Percentiles rank a stretch among this genome's conserved stretches.
phyloP scores from a whole-genome alignment of 2,888 invertebrate species.

The Ligdia adustata region DNA sequence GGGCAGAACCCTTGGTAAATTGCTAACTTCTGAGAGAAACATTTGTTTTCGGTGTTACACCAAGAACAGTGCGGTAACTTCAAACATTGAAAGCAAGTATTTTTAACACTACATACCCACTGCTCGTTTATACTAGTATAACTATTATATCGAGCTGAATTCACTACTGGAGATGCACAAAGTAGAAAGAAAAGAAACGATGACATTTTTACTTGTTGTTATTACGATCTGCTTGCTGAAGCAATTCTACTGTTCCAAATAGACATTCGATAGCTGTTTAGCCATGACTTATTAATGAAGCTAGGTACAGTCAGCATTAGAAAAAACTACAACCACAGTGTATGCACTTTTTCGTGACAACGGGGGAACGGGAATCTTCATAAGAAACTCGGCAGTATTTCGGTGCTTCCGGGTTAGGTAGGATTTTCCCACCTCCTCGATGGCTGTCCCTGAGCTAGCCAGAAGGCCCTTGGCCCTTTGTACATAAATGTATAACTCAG shows the following conservation, averaged over 20 bases:
- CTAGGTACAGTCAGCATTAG: conserved; percentile 4
- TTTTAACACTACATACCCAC: conserved; percentile 68
- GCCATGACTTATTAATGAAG: conserved; percentile 55
- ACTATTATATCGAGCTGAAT: conserved; percentile 30
- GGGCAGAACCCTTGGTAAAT: conserved; percentile 50
- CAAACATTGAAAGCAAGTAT: conserved; percentile 64
- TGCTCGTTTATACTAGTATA: conserved; percentile 55
- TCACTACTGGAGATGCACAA: conserved; percentile 37
- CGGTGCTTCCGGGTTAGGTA: too few species aligned
- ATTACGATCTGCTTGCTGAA: conserved; percentile 11
- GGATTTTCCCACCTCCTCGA: too few species aligned
- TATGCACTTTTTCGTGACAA: too few species aligned
- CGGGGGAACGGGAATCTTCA: too few species aligned
- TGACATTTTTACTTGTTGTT: conserved; percentile 36
- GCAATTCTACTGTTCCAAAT: conserved; percentile 30
- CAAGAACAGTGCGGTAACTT: conserved; percentile 69
- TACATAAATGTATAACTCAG: too few species aligned
- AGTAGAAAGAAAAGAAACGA: conserved; percentile 32
- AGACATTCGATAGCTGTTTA: conserved; percentile 51
- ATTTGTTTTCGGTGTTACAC: conserved; percentile 63
- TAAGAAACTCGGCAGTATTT: too few species aligned
- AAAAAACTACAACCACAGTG: background rate
- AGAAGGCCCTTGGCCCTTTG: too few species aligned
- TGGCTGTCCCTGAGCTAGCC: too few species aligned
- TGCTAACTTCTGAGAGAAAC: conserved; percentile 58